Conservation (phyloP, 2,888 invertebrate genomes). For the Bombylius major region DNA sequence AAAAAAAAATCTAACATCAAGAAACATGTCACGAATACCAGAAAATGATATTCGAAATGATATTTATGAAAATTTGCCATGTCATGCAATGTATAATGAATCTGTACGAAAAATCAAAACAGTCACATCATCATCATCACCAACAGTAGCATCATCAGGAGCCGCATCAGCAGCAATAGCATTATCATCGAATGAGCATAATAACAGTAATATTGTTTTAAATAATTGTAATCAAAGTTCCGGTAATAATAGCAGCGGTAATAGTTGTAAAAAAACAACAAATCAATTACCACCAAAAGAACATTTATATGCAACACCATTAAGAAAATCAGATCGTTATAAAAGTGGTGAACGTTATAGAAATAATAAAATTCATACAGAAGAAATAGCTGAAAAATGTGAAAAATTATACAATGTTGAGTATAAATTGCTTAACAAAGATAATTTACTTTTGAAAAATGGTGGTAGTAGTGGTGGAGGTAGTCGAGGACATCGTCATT, state of each 20-base stretch:
- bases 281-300: slow-evolving; percentile 26
- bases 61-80: slow-evolving; percentile 36
- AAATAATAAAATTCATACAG: slow-evolving; percentile 13
- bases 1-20: neutral
- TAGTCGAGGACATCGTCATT: slow-evolving; percentile 9
- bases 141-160: slow-evolving; percentile 16
- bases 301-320: slow-evolving; percentile 34
- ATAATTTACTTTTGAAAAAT: slow-evolving; percentile 27
- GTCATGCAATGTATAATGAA: slow-evolving; percentile 37
- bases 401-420: slow-evolving; percentile 29
- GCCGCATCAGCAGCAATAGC: neutral
- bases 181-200: slow-evolving; percentile 17
- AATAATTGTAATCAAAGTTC: slow-evolving; percentile 26
- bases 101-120: slow-evolving; percentile 34
- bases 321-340: slow-evolving; percentile 36
- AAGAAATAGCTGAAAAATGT: slow-evolving; percentile 1
- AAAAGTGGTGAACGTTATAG: slow-evolving; percentile 19
- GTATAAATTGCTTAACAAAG: slow-evolving; percentile 26
- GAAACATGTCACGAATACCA: slow-evolving; percentile 33
- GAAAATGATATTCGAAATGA: slow-evolving; percentile 37
- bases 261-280: slow-evolving; percentile 12
- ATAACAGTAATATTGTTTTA: slow-evolving; percentile 9
- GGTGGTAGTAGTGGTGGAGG: slow-evolving; percentile 18
- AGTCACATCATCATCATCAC: neutral
- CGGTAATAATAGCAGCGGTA: neutral